phyloP scores from a whole-genome alignment of 2,113 vertebrate species.

The Pseudorhombus dupliciocellatus region DNA sequence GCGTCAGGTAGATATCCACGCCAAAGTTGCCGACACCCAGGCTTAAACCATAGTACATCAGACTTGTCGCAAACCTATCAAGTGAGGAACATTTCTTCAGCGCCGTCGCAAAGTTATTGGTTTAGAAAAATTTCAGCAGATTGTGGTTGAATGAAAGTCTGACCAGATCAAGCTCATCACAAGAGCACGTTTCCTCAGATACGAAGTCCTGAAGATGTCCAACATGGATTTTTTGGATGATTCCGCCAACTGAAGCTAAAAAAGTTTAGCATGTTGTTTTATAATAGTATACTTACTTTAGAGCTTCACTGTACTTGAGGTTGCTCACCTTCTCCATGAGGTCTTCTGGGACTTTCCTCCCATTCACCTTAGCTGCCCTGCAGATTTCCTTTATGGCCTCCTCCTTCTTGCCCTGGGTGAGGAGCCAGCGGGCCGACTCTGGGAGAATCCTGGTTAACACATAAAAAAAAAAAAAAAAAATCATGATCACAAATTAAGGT shows the following conservation, averaged over 20 bases:
- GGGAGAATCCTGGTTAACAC: slow-evolving; percentile 82
- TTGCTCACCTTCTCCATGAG: slow-evolving; percentile 82
- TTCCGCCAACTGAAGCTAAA: slow-evolving; percentile 76
- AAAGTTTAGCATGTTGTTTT: not conserved
- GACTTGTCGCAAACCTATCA: slow-evolving; percentile 87
- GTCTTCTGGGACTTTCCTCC: slow-evolving; percentile 68
- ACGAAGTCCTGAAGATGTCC: slow-evolving; percentile 81
- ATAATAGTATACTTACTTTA: not conserved
- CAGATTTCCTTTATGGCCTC: slow-evolving; percentile 82
- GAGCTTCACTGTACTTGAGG: not conserved
- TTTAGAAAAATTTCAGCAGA: not conserved
- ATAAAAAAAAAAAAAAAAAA: no score
- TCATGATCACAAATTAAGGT: not conserved
- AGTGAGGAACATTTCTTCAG: not conserved
- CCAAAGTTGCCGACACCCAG: slow-evolving; percentile 90
- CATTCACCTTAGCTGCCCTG: slow-evolving; percentile 84
- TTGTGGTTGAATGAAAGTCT: slow-evolving; percentile 49
- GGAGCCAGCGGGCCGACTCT: slow-evolving; percentile 90
- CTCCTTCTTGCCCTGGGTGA: slow-evolving; percentile 81
- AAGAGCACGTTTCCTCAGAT: slow-evolving; percentile 80
- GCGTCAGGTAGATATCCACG: slow-evolving; percentile 91
- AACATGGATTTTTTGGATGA: slow-evolving; percentile 67
- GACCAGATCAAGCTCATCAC: slow-evolving; percentile 85
- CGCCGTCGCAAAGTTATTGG: not conserved
- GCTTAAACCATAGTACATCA: slow-evolving; percentile 88